Percentiles rank a stretch among this genome's conserved stretches.
Evolutionary conservation across 2,888 invertebrate species (phyloP).

Genomic region (Agrenia bidenticulata): DNA sequence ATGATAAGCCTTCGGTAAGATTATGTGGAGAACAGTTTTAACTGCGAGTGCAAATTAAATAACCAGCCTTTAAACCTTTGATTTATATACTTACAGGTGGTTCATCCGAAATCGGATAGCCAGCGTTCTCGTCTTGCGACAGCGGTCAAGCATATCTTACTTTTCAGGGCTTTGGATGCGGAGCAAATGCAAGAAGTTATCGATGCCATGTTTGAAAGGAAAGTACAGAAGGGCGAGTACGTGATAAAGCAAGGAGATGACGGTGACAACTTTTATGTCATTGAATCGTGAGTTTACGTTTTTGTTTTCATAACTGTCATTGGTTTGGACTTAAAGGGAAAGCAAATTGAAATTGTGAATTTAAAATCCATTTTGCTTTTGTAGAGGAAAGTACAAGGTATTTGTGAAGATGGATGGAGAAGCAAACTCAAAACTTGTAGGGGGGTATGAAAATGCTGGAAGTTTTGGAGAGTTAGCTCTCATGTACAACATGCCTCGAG

Average conservation of each 20-base stretch:
- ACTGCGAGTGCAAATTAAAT: no score
- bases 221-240: slow-evolving; percentile 77
- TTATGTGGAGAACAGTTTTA: no score
- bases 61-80: no score
- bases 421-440: slow-evolving; percentile 66
- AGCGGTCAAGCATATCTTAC: slow-evolving; percentile 84
- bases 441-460: slow-evolving; percentile 86
- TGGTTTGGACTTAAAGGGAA: not conserved
- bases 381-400: slow-evolving; percentile 77
- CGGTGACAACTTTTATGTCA: slow-evolving; percentile 98
- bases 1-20: slow-evolving; percentile 63
- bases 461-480: slow-evolving; percentile 96
- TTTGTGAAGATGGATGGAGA: slow-evolving; percentile 68
- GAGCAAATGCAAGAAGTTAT: slow-evolving; percentile 87
- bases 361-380: not conserved
- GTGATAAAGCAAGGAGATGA: slow-evolving; percentile 96
- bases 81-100: slow-evolving; percentile 53
- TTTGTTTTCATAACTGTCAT: not conserved
- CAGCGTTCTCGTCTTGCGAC: slow-evolving; percentile 86
- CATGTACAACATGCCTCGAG: slow-evolving; percentile 96
- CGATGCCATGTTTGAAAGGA: slow-evolving; percentile 97
- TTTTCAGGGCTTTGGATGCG: slow-evolving; percentile 90
- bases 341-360: not conserved
- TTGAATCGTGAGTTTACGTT: slow-evolving; percentile 72
- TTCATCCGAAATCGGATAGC: slow-evolving; percentile 94